Conservation (phyloP, 2,113 vertebrate species). For the Montifringilla adamsi region DNA sequence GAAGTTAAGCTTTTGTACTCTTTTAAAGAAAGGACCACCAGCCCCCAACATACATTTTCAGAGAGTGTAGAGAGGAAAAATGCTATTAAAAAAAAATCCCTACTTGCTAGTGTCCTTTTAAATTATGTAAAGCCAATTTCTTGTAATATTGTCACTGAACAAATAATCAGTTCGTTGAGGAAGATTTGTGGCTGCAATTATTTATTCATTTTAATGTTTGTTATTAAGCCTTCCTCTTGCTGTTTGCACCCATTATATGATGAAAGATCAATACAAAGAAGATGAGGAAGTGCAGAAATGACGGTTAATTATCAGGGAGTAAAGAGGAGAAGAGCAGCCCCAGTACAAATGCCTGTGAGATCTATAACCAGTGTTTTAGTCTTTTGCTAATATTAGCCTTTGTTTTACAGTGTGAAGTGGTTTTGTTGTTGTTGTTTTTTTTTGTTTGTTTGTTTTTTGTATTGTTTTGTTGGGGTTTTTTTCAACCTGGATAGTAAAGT, state of each 20-base stretch:
- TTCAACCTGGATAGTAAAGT: neutral
- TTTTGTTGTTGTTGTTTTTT: accelerated
- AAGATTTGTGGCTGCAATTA: slow-evolving; percentile 76
- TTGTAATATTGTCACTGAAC: slow-evolving; percentile 71
- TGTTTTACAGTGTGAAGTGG: neutral
- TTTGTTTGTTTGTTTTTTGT: neutral
- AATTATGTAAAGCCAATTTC: slow-evolving; percentile 71
- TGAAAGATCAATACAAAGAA: slow-evolving; percentile 75
- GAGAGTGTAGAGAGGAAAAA: neutral
- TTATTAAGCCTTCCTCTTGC: slow-evolving; percentile 71
- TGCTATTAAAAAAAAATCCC: neutral
- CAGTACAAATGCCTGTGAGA: neutral
- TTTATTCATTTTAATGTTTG: slow-evolving; percentile 78
- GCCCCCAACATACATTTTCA: neutral
- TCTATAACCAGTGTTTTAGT: neutral
- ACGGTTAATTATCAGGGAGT: slow-evolving; percentile 58
- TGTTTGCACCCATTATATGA: slow-evolving; percentile 69
- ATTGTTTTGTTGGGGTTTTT: neutral
- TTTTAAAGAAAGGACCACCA: neutral
- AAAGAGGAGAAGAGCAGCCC: neutral
- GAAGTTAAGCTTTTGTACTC: neutral
- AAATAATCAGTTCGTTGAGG: slow-evolving; percentile 69
- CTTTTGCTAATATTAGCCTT: neutral
- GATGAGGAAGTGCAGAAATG: slow-evolving; percentile 66
- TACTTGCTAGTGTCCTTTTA: slow-evolving; percentile 55